Evolutionary conservation across 1,140 invertebrate species (phyloP), one percentile per base, ranked within the genome.

Genomic region (Panulirus ornatus): DNA sequence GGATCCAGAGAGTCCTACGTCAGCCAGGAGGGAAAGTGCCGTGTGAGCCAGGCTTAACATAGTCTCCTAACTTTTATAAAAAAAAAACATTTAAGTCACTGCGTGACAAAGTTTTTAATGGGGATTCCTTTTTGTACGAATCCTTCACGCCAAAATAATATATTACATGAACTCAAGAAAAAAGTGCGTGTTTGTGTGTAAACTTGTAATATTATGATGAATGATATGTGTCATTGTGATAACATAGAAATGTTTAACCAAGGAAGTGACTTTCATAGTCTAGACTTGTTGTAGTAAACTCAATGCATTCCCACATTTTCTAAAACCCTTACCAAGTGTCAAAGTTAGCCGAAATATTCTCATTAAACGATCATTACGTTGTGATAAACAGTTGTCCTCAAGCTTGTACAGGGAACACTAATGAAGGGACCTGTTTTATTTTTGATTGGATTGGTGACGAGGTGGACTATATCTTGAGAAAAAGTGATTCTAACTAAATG

Each of bases 1-100:
- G 34, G 87, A 89, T 22, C 76, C 76, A 11, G 87, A 89, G 47
- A 89, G 87, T 83, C 87, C 87, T 27, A 83, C 78, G 27, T 82
- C 84, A n/a, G 84, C 40, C 34, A 82, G 87, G 34, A 38, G 87
- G 14, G 87, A 89, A 27, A 89, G 87, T 40, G 87, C 87, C n/a
- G 87, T 89, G 87, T 89, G 71, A 89, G 30, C 76, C 75, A 30
- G 85, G 85, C 51, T 51, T 44, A 19, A 66, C 34, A 38, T 88
- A 88, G 85, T 19, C 30, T 51, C n/a, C 27, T 22, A 54, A 27
- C 27, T 54, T 54, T 85, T 73, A 54, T 70, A 70, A 30, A 36
- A 14, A 54, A 42, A 70, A 30, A 36, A 14, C n/a, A 71, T 30
- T 84, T 36, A 47, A 47, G 82, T 84, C 82, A 84, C 82, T 71